Evolutionary conservation across 2,888 invertebrate genomes (phyloP).

Genomic region (Plagiodera versicolora): DNA sequence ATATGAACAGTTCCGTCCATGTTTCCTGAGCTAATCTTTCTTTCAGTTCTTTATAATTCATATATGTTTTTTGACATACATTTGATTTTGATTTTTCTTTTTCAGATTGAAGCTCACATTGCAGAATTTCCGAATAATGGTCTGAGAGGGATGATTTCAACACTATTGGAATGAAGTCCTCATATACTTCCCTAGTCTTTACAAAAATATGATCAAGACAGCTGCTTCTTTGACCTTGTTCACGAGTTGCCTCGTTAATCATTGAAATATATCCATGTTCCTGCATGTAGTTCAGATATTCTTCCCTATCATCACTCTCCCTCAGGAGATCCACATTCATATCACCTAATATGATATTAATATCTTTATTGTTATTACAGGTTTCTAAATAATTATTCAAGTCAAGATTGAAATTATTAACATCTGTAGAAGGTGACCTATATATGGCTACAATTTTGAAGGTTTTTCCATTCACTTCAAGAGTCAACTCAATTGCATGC

Average conservation of each 20-base stretch:
- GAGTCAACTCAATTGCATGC: slow-evolving; percentile 6
- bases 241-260: slow-evolving; percentile 10
- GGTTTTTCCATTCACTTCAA: slow-evolving; percentile 4
- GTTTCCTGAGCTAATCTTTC: not conserved
- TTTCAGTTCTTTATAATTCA: slow-evolving; percentile 4
- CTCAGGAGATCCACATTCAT: slow-evolving; percentile 1
- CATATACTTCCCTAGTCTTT: slow-evolving; percentile 7
- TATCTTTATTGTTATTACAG: slow-evolving; percentile 6
- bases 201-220: slow-evolving; percentile 12
- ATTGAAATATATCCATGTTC: slow-evolving; percentile 8
- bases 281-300: slow-evolving; percentile 2
- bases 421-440: slow-evolving; percentile 4
- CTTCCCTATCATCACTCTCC: slow-evolving; percentile 6
- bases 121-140: not conserved
- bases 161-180: not conserved
- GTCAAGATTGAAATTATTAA: slow-evolving; percentile 2
- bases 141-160: not conserved
- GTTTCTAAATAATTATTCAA: slow-evolving; percentile 7
- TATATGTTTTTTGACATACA: slow-evolving; percentile 5
- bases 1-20: slow-evolving; percentile 1
- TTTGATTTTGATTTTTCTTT: not conserved
- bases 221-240: slow-evolving; percentile 5
- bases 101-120: not conserved
- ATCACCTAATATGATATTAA: slow-evolving; percentile 5
- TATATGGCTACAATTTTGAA: slow-evolving; percentile 7